Conservation (phyloP, 2,797 vertebrate genomes). For the Molossus molossus region DNA sequence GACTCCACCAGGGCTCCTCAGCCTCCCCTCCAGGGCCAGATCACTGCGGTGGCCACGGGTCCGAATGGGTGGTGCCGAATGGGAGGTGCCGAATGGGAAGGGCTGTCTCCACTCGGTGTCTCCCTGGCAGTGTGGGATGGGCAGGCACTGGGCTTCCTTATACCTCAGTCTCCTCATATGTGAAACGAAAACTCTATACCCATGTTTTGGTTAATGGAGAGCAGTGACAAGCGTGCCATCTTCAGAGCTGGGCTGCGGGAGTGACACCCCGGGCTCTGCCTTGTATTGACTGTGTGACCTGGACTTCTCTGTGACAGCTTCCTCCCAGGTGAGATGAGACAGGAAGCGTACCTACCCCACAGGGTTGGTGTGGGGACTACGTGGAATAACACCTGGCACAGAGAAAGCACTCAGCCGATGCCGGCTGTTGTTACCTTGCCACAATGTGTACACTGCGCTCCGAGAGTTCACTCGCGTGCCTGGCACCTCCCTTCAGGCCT, state of each 20-base stretch:
- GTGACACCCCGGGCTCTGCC: background rate
- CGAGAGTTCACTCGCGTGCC: background rate
- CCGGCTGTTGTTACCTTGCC: background rate
- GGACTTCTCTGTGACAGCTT: background rate
- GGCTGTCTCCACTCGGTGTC: background rate
- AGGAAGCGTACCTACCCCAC: background rate
- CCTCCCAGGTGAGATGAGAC: background rate
- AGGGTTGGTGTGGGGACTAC: background rate
- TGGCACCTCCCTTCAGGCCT: background rate
- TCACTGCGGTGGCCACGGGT: background rate
- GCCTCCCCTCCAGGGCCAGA: background rate
- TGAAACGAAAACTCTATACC: background rate
- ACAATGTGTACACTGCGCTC: background rate
- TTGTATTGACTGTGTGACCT: background rate
- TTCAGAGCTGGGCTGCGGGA: background rate
- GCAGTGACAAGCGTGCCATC: background rate
- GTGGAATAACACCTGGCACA: background rate
- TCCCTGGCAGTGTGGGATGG: background rate
- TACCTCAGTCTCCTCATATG: background rate
- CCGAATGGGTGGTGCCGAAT: too few species aligned
- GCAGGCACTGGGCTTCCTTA: background rate
- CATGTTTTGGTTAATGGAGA: background rate
- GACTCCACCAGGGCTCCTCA: background rate
- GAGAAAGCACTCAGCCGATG: background rate
- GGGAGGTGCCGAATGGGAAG: too few species aligned